Percentiles rank a stretch among this genome's conserved stretches.
These are phyloP conservation scores for Brachionus plicatilis DNA, from an alignment of 1,140 invertebrate genomes.

Conservation along the genomic window DNA sequence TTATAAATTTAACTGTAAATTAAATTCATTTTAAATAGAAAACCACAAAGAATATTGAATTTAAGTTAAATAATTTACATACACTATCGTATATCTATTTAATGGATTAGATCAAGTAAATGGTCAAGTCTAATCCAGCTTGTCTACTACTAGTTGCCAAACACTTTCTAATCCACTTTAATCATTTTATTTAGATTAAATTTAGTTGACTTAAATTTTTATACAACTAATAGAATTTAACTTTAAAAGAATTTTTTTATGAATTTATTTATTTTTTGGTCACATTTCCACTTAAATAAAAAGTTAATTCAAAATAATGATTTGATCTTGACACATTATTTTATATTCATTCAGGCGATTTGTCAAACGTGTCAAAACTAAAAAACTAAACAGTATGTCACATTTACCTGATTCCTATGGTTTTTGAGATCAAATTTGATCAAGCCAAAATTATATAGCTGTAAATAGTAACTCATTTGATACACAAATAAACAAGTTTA, in stretches of 20 bases:
- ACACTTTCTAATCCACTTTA: neutral
- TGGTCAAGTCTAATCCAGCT: neutral
- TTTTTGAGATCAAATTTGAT: neutral
- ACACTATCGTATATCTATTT: neutral
- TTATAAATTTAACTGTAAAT: neutral
- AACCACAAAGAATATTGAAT: neutral
- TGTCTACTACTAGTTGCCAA: neutral
- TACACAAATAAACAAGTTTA: neutral
- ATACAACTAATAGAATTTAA: neutral
- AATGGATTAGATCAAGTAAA: neutral
- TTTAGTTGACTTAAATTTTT: neutral
- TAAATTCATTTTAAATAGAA: neutral
- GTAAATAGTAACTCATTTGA: neutral
- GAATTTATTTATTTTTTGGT: too few species aligned
- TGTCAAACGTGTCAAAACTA: neutral
- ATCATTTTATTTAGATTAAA: neutral
- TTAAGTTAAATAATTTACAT: neutral
- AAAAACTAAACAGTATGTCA: neutral
- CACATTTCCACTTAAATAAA: too few species aligned
- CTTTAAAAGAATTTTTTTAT: neutral
- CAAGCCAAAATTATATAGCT: neutral
- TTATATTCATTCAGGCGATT: neutral
- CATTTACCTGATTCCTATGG: neutral
- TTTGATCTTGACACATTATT: neutral
- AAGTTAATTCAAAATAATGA: neutral